phyloP scores from a whole-genome alignment of 2,797 vertebrate genomes.

The Thaleichthys pacificus region DNA sequence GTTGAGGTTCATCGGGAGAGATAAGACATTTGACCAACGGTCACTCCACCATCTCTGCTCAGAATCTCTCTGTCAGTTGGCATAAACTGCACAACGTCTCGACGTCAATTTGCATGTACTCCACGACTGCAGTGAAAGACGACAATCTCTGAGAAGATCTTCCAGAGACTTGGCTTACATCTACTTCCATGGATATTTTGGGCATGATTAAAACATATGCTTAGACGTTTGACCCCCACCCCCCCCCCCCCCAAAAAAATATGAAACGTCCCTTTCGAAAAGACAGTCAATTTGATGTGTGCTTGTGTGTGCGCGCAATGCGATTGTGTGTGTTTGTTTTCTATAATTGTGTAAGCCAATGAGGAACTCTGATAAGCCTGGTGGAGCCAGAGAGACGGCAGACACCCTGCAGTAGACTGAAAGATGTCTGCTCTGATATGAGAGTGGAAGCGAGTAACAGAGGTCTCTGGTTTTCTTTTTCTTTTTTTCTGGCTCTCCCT shows the following conservation, averaged over 20 bases:
- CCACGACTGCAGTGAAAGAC: slow-evolving; percentile 27
- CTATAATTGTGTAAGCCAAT: slow-evolving; percentile 70
- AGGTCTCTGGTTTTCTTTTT: slow-evolving; percentile 20
- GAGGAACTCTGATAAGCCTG: slow-evolving; percentile 74
- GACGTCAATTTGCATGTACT: slow-evolving; percentile 43
- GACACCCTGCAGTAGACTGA: slow-evolving; percentile 60
- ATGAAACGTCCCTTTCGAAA: background rate
- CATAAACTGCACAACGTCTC: background rate
- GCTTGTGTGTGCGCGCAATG: slow-evolving; percentile 18
- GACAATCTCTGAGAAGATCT: background rate
- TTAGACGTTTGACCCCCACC: background rate
- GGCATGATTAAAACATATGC: background rate
- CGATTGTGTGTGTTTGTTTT: slow-evolving; percentile 32
- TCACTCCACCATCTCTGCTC: slow-evolving; percentile 41
- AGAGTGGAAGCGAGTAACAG: slow-evolving; percentile 48
- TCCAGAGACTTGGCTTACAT: slow-evolving; percentile 27
- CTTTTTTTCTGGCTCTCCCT: background rate
- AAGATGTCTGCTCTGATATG: slow-evolving; percentile 77
- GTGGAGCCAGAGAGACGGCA: slow-evolving; percentile 76
- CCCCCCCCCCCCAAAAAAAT: background rate
- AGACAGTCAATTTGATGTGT: background rate
- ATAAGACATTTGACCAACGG: slow-evolving; percentile 54
- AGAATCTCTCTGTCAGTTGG: slow-evolving; percentile 37
- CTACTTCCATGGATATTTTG: slow-evolving; percentile 3
- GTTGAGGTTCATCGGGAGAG: slow-evolving; percentile 44